Conservation (phyloP, 2,113 vertebrate genomes). For the Sinocyclocheilus maitianheensis region DNA sequence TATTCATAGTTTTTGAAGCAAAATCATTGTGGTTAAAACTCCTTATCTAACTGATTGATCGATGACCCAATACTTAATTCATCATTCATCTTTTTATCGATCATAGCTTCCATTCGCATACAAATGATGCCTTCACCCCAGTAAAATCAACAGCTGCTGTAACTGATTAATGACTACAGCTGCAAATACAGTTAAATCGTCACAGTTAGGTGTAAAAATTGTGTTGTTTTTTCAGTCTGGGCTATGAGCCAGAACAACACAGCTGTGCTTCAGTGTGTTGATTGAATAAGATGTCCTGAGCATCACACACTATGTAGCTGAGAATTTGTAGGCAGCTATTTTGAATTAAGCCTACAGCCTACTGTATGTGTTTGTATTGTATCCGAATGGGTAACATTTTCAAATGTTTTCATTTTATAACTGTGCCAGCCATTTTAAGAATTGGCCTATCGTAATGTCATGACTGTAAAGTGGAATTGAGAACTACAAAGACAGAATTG, state of each 20-base stretch:
- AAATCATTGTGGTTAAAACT: background rate
- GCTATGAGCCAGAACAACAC: conserved; percentile 24
- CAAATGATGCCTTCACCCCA: background rate
- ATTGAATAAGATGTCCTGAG: conserved; percentile 9
- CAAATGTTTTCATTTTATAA: background rate
- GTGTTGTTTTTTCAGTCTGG: conserved; percentile 14
- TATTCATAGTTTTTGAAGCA: background rate
- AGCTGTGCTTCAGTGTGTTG: conserved; percentile 25
- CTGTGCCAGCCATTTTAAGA: background rate
- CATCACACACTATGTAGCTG: background rate
- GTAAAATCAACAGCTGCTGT: conserved; percentile 14
- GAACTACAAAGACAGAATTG: background rate
- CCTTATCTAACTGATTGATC: background rate
- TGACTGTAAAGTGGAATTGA: background rate
- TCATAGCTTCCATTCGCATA: background rate
- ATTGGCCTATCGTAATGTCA: background rate
- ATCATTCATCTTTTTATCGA: background rate
- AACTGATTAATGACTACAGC: conserved; percentile 19
- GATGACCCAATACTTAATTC: background rate
- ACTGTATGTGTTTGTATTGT: background rate
- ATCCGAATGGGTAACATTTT: background rate
- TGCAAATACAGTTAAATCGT: conserved; percentile 32
- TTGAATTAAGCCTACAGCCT: background rate
- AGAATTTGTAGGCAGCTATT: conserved; percentile 6
- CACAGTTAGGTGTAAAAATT: conserved; percentile 12